These are phyloP conservation scores for Saccostrea glomerata DNA, from an alignment of 1,140 invertebrate genomes.

Conservation along the genomic window DNA sequence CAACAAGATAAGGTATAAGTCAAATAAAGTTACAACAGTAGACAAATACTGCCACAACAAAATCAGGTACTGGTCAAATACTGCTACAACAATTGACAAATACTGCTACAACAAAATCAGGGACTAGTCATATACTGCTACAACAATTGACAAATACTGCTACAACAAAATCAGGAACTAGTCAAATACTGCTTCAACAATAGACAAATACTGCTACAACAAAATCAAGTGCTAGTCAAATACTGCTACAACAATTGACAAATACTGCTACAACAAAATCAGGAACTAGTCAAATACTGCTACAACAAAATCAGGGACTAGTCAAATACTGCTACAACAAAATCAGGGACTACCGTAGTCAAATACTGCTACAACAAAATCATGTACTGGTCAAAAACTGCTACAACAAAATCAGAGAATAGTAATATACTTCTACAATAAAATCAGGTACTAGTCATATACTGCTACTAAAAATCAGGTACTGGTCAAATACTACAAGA, in stretches of 20 bases:
- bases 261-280: neutral
- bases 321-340: neutral
- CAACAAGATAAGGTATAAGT: neutral
- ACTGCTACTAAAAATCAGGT: conserved; percentile 83
- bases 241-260: conserved; percentile 83
- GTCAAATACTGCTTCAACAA: neutral
- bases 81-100: conserved; percentile 78
- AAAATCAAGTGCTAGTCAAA: conserved; percentile 80
- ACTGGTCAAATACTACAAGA: neutral
- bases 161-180: neutral
- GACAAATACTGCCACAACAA: conserved; percentile 87
- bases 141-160: neutral
- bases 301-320: conserved; percentile 69
- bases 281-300: neutral
- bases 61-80: conserved; percentile 84
- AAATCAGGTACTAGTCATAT: conserved; percentile 82
- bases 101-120: conserved; percentile 71
- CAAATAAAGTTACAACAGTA: neutral
- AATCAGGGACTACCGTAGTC: neutral
- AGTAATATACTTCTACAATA: neutral
- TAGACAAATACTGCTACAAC: neutral
- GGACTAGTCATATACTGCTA: neutral
- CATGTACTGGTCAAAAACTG: too few relatives aligned
- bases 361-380: neutral
- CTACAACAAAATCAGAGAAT: neutral